Conservation (phyloP, 2,113 vertebrate genomes). For the Mormoops blainvillei region DNA sequence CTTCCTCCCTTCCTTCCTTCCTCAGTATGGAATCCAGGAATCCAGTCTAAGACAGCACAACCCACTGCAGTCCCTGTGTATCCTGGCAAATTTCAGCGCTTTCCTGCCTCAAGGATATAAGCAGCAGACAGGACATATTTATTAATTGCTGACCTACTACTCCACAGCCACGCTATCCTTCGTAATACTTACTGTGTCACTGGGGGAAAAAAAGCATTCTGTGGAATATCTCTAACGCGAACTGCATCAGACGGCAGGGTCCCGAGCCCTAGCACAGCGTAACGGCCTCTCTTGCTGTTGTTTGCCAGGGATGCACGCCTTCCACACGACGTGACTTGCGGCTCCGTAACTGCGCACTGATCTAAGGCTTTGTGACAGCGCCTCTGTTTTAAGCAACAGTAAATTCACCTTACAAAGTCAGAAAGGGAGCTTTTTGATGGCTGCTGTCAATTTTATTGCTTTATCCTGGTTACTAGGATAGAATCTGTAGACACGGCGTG, state of each 20-base stretch:
- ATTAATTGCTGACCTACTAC: neutral
- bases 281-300: neutral
- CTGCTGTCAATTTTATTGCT: conserved; percentile 62
- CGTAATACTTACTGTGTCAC: neutral
- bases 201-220: neutral
- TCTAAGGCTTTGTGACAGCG: conserved; percentile 24
- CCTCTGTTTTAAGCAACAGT: conserved; percentile 56
- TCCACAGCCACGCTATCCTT: neutral
- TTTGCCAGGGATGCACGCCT: neutral
- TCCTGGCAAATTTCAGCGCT: neutral
- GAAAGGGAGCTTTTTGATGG: neutral
- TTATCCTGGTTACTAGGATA: neutral
- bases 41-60: neutral
- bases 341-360: neutral
- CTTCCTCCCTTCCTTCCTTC: neutral
- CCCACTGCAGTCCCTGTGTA: neutral
- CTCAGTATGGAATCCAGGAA: neutral
- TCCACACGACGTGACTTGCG: neutral
- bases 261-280: too few relatives aligned
- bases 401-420: conserved; percentile 35
- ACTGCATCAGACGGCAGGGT: neutral
- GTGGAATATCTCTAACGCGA: neutral
- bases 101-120: neutral
- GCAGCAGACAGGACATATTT: neutral
- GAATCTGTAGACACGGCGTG: neutral